Conservation (phyloP, 2,113 vertebrate genomes). For the Passer montanus region DNA sequence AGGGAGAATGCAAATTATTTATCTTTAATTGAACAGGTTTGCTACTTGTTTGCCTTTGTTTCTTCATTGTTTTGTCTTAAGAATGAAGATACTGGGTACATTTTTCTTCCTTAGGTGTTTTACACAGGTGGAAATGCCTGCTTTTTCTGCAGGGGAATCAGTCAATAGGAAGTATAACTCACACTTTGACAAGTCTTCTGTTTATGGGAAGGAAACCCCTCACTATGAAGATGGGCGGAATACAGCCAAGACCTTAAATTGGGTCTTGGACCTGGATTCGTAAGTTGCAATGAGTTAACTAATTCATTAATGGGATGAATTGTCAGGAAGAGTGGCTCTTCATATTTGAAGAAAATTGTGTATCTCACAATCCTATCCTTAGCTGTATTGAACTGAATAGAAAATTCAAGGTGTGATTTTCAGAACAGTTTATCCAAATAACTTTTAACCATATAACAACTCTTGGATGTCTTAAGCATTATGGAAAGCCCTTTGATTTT, state of each 20-base stretch:
- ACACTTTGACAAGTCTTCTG: constrained; percentile 66
- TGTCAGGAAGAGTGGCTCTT: background rate
- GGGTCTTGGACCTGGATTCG: constrained; percentile 76
- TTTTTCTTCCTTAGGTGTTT: background rate
- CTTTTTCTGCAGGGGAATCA: constrained; percentile 76
- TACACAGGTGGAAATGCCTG: background rate
- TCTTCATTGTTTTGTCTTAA: background rate
- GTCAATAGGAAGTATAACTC: constrained; percentile 82
- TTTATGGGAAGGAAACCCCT: constrained; percentile 81
- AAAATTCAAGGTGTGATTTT: background rate
- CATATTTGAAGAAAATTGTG: background rate
- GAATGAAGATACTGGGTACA: background rate
- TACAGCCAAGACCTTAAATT: constrained; percentile 71
- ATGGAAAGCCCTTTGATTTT: background rate
- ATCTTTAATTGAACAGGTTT: background rate
- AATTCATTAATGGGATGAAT: background rate
- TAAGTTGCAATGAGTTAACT: constrained; percentile 63
- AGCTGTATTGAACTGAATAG: background rate
- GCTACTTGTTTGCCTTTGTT: background rate
- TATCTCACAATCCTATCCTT: background rate
- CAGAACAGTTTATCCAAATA: background rate
- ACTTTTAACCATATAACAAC: background rate
- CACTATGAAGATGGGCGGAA: constrained; percentile 79
- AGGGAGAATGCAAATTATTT: background rate
- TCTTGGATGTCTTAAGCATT: background rate